Base-by-base conservation (phyloP, 2,113 vertebrate species). In the Vimba vimba region DNA sequence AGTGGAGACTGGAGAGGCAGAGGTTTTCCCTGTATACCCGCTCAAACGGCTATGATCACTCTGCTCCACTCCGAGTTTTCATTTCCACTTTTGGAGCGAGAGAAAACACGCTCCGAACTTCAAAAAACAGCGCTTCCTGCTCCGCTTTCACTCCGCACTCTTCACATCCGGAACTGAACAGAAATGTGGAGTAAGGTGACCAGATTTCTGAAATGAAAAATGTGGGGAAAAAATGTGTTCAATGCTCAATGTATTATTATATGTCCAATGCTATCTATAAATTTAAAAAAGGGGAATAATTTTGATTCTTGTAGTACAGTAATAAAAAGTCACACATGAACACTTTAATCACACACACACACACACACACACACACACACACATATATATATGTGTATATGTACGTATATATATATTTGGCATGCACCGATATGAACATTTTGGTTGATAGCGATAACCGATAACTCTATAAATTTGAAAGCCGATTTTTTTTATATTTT, bases 161-260 rank as follows among this genome's bases (percentile, higher is more conserved):
- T 21, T 25, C 21, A 73, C 11, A 45, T 45, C 23, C 50, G 89
- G 83, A 21, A 79, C 74, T 77, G 59, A 82, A 77, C 71, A 19
- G 43, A 27, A 71, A n/a, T 33, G 17, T 43, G 62, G 11, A 12
- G 21, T 25, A 45, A 45, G 9, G 39, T n/a, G 21, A 43, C 4
- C 23, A 21, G 17, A 69, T 39, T 39, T 39, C 3, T 39, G 17
- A 69, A 69, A 69, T 33, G 2, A 68, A 19, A 33, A 30, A 66
- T 17, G 27, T 39, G 4, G 4, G 4, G 0, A 6, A 39, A 36
- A 36, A 39, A 39, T 39, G 7, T 39, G 36, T 30, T 66, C 25
- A 30, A 3, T 66, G 12, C 12, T 27, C 6, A 64, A 30, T 66
- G 17, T 30, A 30, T 30, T 15, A 66, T 66, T 23, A 62, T 11